Evolutionary conservation across 37 sponge, comb jelly and placozoan genomes (phyloP).

Genomic region (Bolinopsis microptera): DNA sequence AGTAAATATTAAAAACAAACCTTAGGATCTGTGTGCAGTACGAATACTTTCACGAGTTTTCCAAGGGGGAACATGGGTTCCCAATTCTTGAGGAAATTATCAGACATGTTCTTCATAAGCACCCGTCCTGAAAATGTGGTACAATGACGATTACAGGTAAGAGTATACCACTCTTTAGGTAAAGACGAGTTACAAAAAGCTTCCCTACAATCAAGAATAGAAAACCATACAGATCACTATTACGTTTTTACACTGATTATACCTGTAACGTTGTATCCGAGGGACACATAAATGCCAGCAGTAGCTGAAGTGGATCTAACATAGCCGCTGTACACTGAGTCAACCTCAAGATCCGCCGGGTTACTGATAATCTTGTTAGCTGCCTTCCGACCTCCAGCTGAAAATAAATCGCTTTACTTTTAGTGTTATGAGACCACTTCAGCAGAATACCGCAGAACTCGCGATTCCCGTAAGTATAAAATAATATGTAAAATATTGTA

Average conservation of each 20-base stretch:
- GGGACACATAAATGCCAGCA: background rate
- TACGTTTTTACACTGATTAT: background rate
- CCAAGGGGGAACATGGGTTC: constrained; percentile 73
- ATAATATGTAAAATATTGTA: background rate
- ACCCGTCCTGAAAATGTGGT: constrained; percentile 87
- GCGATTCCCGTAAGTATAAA: background rate
- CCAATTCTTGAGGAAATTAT: constrained; percentile 84
- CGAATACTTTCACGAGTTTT: constrained; percentile 82
- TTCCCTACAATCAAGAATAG: background rate
- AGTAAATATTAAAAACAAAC: too few species aligned
- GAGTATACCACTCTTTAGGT: too few species aligned
- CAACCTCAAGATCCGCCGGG: background rate
- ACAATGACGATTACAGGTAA: too few species aligned
- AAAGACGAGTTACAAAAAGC: background rate
- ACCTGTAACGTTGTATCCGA: constrained; percentile 54
- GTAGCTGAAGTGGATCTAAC: constrained; percentile 7
- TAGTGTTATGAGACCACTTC: too few species aligned
- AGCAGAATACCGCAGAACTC: too few species aligned
- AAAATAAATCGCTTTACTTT: too few species aligned
- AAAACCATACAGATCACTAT: background rate
- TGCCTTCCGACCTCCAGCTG: background rate
- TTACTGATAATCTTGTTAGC: background rate
- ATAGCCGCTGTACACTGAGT: background rate
- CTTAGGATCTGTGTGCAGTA: constrained; percentile 66
- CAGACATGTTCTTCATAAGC: constrained; percentile 84